Percentiles rank a stretch among this genome's conserved stretches.
Evolutionary conservation across 1,140 invertebrate genomes (phyloP).

Genomic region (Drosophila ercepeae): DNA sequence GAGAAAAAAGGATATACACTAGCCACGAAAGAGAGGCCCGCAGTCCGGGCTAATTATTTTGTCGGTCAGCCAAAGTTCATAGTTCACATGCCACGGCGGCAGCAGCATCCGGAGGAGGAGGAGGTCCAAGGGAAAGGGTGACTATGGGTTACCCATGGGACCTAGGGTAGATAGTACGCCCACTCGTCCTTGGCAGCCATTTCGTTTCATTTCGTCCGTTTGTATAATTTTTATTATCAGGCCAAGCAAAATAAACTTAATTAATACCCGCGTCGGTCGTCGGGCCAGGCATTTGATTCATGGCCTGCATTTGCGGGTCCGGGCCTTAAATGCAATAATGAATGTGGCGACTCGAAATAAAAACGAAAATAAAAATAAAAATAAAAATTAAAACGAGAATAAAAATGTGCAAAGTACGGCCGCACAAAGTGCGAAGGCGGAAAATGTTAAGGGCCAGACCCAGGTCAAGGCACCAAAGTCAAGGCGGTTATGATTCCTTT

Average conservation of each 20-base stretch:
- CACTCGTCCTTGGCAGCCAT: conserved; percentile 8
- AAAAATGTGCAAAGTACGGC: conserved; percentile 23
- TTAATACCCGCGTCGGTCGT: conserved; percentile 54
- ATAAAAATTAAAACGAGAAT: conserved; percentile 2
- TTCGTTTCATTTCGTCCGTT: conserved; percentile 19
- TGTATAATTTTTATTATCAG: conserved; percentile 73
- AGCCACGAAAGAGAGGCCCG: not conserved
- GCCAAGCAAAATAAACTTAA: conserved; percentile 76
- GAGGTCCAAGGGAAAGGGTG: not conserved
- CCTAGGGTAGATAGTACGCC: conserved; percentile 9
- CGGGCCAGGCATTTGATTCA: conserved; percentile 60
- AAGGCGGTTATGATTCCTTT: conserved; percentile 29
- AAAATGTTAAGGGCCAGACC: conserved; percentile 5
- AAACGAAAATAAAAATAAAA: conserved; percentile 17
- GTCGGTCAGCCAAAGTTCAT: conserved; percentile 77
- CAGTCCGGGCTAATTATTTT: conserved; percentile 77
- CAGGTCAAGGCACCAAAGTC: conserved; percentile 18
- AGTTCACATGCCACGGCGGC: conserved; percentile 63
- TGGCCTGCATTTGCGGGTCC: conserved; percentile 57
- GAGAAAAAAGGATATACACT: conserved; percentile 3
- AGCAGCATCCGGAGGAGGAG: not conserved
- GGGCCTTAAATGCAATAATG: conserved; percentile 66
- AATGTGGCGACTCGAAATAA: conserved; percentile 40
- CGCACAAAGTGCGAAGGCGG: conserved; percentile 29
- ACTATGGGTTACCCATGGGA: not conserved